Conservation (phyloP, 2,797 vertebrate genomes). For the Myoxocephalus aenaeus region DNA sequence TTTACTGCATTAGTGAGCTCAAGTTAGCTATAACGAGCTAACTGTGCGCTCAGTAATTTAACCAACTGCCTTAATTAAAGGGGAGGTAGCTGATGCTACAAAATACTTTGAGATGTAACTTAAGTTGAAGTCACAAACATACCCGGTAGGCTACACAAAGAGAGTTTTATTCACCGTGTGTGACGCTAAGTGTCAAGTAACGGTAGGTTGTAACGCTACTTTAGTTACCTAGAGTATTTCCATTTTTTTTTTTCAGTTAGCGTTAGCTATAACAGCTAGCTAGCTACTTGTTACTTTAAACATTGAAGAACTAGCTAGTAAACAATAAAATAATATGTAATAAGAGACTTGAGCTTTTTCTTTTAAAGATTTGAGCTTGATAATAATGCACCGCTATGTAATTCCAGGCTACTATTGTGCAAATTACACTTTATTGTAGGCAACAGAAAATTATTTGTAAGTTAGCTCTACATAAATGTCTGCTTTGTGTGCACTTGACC, state of each 20-base stretch:
- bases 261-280: neutral
- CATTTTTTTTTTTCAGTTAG: neutral
- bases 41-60: too few species aligned
- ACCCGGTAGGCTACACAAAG: neutral
- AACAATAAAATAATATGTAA: neutral
- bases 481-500: neutral
- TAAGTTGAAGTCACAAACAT: too few species aligned
- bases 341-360: too few species aligned
- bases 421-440: neutral
- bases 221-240: neutral
- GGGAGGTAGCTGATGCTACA: too few species aligned
- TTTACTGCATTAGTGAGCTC: too few species aligned
- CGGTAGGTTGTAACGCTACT: neutral
- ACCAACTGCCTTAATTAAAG: too few species aligned
- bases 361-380: neutral
- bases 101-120: too few species aligned
- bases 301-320: neutral
- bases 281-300: neutral
- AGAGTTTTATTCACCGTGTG: neutral
- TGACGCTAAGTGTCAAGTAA: neutral
- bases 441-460: neutral
- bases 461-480: neutral
- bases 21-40: too few species aligned
- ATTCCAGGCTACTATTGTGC: neutral
- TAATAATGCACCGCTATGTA: neutral